Evolutionary conservation across 2,113 vertebrate genomes (phyloP), one percentile per base, ranked within the genome.

Genomic region (Triplophysa rosa): DNA sequence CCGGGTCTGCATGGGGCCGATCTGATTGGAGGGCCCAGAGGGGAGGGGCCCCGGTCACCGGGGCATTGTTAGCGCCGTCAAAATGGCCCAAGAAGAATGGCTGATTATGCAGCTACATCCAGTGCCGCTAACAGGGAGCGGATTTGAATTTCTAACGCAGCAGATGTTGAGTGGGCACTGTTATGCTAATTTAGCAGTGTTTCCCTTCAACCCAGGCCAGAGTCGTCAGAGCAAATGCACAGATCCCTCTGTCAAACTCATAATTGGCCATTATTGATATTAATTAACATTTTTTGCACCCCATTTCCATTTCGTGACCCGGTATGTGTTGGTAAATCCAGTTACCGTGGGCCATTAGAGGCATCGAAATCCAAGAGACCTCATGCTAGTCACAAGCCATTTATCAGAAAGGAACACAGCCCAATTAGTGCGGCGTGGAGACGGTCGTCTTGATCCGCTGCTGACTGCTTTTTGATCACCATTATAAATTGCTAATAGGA

Each of bases 191-290:
- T 95, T 93, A 91, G 92, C 94, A 94, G 91, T 87, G 86, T 93
- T 96, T 95, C 94, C 92, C 93, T 95, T 95, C 94, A 95, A 95
- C 94, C 97, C 95, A 95, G 93, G 94, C 94, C 92, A 85, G 94
- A 95, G 95, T 95, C 95, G 95, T 97, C 98, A 97, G 95, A 96
- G 94, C 95, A 95, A 93, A 85, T 94, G 95, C 95, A 89, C 88
- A 92, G 95, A 97, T 98, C 95, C 95, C 94, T 98, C 97, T 98
- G 97, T 98, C 97, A 98, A 96, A 96, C 96, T 97, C 98, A 99
- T 99, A 99, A 99, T 98, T 97, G 96, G 95, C 95, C 95, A 98
- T 99, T 98, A 99, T 99, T 98, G 98, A 98, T 99, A 99, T 99
- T 99, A 99, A 99, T 99, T 99, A 98, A 97, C 96, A 96, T 97